These are phyloP conservation scores for Spisula solida DNA, from an alignment of 2,888 invertebrate species.

Conservation along the genomic window DNA sequence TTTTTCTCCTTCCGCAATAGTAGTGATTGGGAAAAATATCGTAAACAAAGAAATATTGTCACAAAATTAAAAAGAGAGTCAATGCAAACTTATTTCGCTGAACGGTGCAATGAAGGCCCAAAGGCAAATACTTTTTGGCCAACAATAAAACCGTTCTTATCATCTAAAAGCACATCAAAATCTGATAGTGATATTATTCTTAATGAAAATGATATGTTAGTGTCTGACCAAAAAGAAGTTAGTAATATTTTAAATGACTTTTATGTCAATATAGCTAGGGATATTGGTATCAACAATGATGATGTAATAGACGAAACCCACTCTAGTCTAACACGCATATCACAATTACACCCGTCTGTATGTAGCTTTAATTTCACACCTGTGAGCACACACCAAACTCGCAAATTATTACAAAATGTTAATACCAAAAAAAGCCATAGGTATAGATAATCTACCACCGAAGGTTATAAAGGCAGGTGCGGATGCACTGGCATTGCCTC, in stretches of 20 bases:
- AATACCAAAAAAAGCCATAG: slow-evolving; percentile 43
- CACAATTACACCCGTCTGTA: no score
- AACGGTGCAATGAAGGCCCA: slow-evolving; percentile 45
- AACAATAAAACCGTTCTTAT: slow-evolving; percentile 53
- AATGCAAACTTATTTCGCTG: slow-evolving; percentile 43
- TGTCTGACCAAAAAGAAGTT: slow-evolving; percentile 40
- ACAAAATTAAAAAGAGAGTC: slow-evolving; percentile 42
- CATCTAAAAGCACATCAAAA: slow-evolving; percentile 34
- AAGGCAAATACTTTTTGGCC: slow-evolving; percentile 51
- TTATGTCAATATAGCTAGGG: slow-evolving; percentile 58
- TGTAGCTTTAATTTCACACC: no score
- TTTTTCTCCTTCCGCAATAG: slow-evolving; percentile 21
- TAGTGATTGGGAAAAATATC: slow-evolving; percentile 28
- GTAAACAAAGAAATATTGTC: slow-evolving; percentile 50
- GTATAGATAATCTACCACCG: slow-evolving; percentile 38
- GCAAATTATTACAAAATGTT: no score
- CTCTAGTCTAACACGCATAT: slow-evolving; percentile 29
- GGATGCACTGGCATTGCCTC: background rate
- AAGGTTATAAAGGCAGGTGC: slow-evolving; percentile 33
- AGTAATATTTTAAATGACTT: slow-evolving; percentile 57
- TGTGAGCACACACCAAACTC: no score
- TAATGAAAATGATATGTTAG: slow-evolving; percentile 43
- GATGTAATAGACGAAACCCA: slow-evolving; percentile 30
- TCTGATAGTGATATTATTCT: slow-evolving; percentile 31
- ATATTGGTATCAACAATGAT: slow-evolving; percentile 47